phyloP scores from a whole-genome alignment of 1,140 invertebrate genomes.

The Papilio helenus region DNA sequence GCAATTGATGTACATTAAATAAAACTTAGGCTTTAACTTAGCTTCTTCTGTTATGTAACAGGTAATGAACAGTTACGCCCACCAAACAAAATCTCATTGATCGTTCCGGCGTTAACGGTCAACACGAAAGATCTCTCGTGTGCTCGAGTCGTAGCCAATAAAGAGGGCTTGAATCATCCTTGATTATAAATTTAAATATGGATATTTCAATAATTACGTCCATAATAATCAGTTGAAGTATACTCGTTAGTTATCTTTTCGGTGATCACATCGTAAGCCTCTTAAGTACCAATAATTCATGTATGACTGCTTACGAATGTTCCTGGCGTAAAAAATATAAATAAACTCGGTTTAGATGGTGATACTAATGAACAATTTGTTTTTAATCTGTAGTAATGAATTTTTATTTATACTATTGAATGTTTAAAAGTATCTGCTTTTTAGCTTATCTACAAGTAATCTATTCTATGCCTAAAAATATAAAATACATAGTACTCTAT shows the following conservation, averaged over 20 bases:
- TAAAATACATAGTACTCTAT: too few relatives aligned
- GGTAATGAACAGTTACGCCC: conserved; percentile 77
- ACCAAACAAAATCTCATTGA: conserved; percentile 68
- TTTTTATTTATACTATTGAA: not conserved
- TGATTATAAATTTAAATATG: conserved; percentile 61
- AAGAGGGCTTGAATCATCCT: conserved; percentile 52
- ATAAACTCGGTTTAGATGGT: conserved; percentile 9
- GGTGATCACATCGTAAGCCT: conserved; percentile 20
- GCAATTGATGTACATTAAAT: not conserved
- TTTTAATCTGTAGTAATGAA: not conserved
- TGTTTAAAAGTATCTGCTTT: not conserved
- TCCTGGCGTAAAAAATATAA: not conserved
- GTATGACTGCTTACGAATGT: conserved; percentile 19
- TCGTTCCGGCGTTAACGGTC: conserved; percentile 67
- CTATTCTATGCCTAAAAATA: not conserved
- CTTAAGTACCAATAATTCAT: conserved; percentile 28
- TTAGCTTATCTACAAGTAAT: not conserved
- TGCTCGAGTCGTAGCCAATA: conserved; percentile 46
- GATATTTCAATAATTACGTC: conserved; percentile 52
- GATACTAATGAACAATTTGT: conserved; percentile 22
- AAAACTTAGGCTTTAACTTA: not conserved
- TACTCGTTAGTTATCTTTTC: conserved; percentile 35
- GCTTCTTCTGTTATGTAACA: conserved; percentile 64
- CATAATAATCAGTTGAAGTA: conserved; percentile 47
- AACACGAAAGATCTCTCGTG: conserved; percentile 63